Percentiles rank a stretch among this genome's conserved stretches.
These are phyloP conservation scores for Knipowitschia caucasica DNA, from an alignment of 2,797 vertebrate species.

Conservation along the genomic window DNA sequence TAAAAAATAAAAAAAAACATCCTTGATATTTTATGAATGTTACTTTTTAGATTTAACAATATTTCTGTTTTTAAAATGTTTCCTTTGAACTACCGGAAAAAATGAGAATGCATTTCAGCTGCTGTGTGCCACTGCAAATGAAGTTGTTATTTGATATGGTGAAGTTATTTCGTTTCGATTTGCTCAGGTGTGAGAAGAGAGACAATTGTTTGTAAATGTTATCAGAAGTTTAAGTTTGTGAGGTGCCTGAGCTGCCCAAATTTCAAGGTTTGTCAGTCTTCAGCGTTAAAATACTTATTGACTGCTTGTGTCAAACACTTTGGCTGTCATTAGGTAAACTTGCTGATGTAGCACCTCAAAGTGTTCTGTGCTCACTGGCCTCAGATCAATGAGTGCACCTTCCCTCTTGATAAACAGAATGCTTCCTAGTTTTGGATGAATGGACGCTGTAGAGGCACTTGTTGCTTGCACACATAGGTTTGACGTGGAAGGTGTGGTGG, in stretches of 20 bases:
- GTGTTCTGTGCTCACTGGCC: conserved; percentile 33
- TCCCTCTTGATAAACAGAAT: conserved; percentile 75
- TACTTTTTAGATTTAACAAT: too few species aligned
- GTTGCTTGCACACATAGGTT: conserved; percentile 34
- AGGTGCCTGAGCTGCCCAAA: background rate
- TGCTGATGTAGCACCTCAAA: conserved; percentile 29
- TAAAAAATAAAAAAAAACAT: too few species aligned
- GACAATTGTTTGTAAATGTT: background rate
- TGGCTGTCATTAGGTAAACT: background rate
- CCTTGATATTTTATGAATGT: too few species aligned
- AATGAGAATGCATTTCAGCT: background rate
- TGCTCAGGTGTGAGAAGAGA: background rate
- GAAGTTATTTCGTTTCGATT: background rate
- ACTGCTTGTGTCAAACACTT: background rate
- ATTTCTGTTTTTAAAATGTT: too few species aligned
- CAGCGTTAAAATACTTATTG: background rate
- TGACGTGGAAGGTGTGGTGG: conserved; percentile 70
- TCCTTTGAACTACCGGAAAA: too few species aligned
- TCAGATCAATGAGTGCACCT: conserved; percentile 46
- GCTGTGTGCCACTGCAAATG: background rate
- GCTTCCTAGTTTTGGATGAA: conserved; percentile 44
- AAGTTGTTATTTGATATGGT: conserved; percentile 2
- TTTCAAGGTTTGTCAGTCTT: background rate
- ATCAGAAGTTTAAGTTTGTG: background rate
- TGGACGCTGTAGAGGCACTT: conserved; percentile 46